These are phyloP conservation scores for Danaus plexippus DNA, from an alignment of 1,140 invertebrate genomes.

Conservation along the genomic window DNA sequence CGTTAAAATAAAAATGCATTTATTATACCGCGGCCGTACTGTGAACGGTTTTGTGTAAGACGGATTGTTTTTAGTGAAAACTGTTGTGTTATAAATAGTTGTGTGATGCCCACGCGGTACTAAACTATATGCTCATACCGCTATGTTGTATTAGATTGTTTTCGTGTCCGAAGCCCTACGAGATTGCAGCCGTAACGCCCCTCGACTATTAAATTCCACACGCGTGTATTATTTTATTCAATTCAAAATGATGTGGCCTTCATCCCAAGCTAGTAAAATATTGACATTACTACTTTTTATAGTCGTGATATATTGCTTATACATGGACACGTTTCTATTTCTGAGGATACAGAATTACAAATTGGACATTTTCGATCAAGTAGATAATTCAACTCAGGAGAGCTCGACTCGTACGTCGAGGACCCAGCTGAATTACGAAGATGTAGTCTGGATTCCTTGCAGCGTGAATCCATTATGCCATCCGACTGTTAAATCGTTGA, in stretches of 20 bases:
- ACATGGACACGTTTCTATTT: slow-evolving; percentile 59
- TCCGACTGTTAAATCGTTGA: slow-evolving; percentile 82
- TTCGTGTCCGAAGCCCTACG: slow-evolving; percentile 20
- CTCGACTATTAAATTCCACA: slow-evolving; percentile 15
- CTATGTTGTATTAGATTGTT: slow-evolving; percentile 15
- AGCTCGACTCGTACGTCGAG: slow-evolving; percentile 30
- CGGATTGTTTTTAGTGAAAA: no score
- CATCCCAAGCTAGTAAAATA: slow-evolving; percentile 62
- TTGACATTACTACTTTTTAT: slow-evolving; percentile 43
- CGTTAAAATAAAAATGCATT: no score
- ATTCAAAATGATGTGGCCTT: slow-evolving; percentile 64
- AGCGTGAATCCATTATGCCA: slow-evolving; percentile 80
- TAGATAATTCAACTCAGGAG: slow-evolving; percentile 34
- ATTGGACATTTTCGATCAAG: slow-evolving; percentile 40
- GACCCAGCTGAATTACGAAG: slow-evolving; percentile 60
- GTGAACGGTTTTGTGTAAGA: no score
- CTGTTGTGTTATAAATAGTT: slow-evolving; percentile 23
- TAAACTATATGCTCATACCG: slow-evolving; percentile 17
- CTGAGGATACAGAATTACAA: slow-evolving; percentile 52
- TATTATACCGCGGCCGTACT: no score
- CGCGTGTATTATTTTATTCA: slow-evolving; percentile 19
- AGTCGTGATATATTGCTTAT: slow-evolving; percentile 50
- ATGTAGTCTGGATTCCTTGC: slow-evolving; percentile 76
- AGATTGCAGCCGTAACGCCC: slow-evolving; percentile 12
- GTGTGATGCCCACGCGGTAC: slow-evolving; percentile 19